phyloP scores from a whole-genome alignment of 2,797 vertebrate species.

The Dryobates pubescens region DNA sequence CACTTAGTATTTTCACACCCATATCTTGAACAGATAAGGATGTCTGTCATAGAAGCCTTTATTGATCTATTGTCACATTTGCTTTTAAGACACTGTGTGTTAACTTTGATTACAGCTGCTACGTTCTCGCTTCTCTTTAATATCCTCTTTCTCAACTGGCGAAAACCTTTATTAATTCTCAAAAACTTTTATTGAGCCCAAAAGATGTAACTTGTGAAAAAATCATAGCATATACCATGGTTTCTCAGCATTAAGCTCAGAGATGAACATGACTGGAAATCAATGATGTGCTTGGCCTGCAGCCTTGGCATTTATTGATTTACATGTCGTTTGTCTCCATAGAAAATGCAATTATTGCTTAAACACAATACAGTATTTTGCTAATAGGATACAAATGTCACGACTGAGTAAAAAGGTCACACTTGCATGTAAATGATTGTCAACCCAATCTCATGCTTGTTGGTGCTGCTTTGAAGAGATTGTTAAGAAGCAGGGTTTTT shows the following conservation, averaged over 20 bases:
- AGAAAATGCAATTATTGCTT: conserved; percentile 77
- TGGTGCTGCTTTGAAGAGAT: conserved; percentile 17
- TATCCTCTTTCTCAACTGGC: background rate
- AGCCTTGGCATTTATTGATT: conserved; percentile 74
- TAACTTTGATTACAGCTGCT: background rate
- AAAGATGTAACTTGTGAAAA: conserved; percentile 55
- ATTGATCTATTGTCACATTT: background rate
- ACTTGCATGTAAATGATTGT: conserved; percentile 64
- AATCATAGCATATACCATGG: conserved; percentile 50
- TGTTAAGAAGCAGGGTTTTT: background rate
- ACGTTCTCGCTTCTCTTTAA: background rate
- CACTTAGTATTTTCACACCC: too few relatives aligned
- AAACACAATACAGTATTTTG: conserved; percentile 74
- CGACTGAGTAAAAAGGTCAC: conserved; percentile 53
- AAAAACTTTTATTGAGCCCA: conserved; percentile 6
- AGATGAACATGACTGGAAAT: conserved; percentile 73
- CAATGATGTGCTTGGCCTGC: conserved; percentile 59
- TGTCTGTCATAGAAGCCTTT: background rate
- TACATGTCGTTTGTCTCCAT: conserved; percentile 70
- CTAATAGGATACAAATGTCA: conserved; percentile 77
- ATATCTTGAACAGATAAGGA: background rate
- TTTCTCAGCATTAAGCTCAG: conserved; percentile 64
- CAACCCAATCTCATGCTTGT: background rate
- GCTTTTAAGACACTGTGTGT: background rate
- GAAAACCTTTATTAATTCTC: conserved; percentile 27